phyloP scores from a whole-genome alignment of 2,888 invertebrate genomes.

The Ophion obscuratus region DNA sequence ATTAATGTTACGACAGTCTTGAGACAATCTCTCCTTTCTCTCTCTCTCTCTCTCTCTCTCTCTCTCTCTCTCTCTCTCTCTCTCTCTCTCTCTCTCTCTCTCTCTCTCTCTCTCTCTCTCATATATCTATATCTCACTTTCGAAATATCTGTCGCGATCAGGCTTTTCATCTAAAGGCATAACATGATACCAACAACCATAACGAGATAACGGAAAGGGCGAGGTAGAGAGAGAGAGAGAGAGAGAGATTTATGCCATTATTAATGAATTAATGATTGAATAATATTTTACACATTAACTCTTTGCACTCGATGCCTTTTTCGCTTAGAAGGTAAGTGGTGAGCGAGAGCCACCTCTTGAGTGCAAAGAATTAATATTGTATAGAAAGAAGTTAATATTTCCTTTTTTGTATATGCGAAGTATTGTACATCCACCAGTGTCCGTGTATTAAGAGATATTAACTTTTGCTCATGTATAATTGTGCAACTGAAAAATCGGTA shows the following conservation, averaged over 20 bases:
- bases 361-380: no score
- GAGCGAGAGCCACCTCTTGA: no score
- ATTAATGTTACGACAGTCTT: slow-evolving; percentile 51
- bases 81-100: no score
- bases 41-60: no score
- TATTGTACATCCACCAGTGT: background rate
- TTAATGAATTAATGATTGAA: no score
- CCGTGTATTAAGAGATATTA: background rate
- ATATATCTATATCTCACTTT: slow-evolving; percentile 19
- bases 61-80: no score
- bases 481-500: background rate
- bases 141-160: slow-evolving; percentile 2
- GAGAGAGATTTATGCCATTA: no score
- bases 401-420: background rate
- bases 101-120: no score
- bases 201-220: background rate
- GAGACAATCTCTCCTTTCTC: slow-evolving; percentile 7
- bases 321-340: no score
- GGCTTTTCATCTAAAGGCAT: background rate
- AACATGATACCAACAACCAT: slow-evolving; percentile 15
- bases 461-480: background rate
- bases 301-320: no score
- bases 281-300: no score
- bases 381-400: background rate
- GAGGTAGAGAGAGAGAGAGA: background rate